Evolutionary conservation across 1,140 invertebrate genomes (phyloP).

Genomic region (Harpegnathos saltator): DNA sequence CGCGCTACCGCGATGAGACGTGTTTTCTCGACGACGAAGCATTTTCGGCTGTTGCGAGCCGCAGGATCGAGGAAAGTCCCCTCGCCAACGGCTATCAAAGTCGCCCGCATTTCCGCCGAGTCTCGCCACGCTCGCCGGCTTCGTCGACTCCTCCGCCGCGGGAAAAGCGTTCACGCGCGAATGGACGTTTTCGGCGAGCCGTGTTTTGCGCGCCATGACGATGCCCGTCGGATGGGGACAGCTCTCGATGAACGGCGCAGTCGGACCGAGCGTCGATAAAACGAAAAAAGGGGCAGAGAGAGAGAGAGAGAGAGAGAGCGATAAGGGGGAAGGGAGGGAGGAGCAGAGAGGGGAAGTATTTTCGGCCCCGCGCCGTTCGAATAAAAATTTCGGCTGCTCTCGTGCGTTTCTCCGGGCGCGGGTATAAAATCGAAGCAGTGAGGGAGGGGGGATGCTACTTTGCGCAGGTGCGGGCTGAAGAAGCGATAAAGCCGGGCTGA

Average conservation of each 20-base stretch:
- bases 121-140: neutral
- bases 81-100: no score
- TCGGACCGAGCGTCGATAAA: constrained; percentile 28
- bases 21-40: no score
- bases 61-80: no score
- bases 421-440: constrained; percentile 50
- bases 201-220: neutral
- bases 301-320: no score
- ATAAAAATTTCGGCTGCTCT: constrained; percentile 49
- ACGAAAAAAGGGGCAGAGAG: no score
- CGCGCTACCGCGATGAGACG: no score
- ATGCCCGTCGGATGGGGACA: constrained; percentile 20
- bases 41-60: no score
- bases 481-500: constrained; percentile 48
- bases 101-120: no score
- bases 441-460: constrained; percentile 29
- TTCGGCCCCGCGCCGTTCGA: constrained; percentile 38
- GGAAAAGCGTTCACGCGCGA: neutral
- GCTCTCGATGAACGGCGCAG: constrained; percentile 15
- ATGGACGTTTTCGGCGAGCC: constrained; percentile 22
- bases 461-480: neutral
- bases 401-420: constrained; percentile 32
- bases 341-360: constrained; percentile 31
- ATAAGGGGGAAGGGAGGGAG: no score
- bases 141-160: neutral